Evolutionary conservation across 92 coral and sea anemone species (phyloP), one percentile per base, ranked within the genome.

Genomic region (Pocillopora grandis): DNA sequence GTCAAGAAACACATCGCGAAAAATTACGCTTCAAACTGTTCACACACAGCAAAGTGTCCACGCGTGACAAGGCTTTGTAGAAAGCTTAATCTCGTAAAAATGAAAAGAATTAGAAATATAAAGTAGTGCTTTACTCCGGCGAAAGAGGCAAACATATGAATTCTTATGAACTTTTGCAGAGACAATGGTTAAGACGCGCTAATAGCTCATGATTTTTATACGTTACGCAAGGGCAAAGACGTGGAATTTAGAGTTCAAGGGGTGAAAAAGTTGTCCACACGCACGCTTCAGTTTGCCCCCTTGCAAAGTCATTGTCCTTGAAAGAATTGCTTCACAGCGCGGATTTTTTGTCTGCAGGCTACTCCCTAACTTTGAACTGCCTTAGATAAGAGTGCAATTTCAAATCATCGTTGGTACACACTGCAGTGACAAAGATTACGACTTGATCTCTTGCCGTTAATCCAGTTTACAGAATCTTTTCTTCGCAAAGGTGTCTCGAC

Each of bases 181-280:
- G 37, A 33, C 12, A 42, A 42, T 19, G 11, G 18, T 3, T 15
- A 66, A 56, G 20, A 21, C 19, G 76, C 19, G 66, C 52, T 7
- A 66, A 60, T 59, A 67, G 52, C 52, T 42, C 4, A 7, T 5
- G 52, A 7, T 42, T 42, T 42, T 80, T 65, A 42, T 66, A 75
- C 75, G 63, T 80, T 55, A 80, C 60, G 80, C 56, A 55, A 55
- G 20, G 63, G 7, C 33, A 56, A 55, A 79, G 65, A 16, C 49
- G 18, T 66, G 74, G 75, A 80, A 80, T 80, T 66, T 37, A 80
- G 14, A 68, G 19, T 56, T 80, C 85, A 76, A 80, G 49, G 76
- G 1, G 64, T 69, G 76, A 9, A 35, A 58, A 35, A 11, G 52
- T 33, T 80, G 33, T 76, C 85, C 58, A 59, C 77, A 80, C 68